Evolutionary conservation across 2,113 vertebrate genomes (phyloP).

Genomic region (Grammomys surdaster): DNA sequence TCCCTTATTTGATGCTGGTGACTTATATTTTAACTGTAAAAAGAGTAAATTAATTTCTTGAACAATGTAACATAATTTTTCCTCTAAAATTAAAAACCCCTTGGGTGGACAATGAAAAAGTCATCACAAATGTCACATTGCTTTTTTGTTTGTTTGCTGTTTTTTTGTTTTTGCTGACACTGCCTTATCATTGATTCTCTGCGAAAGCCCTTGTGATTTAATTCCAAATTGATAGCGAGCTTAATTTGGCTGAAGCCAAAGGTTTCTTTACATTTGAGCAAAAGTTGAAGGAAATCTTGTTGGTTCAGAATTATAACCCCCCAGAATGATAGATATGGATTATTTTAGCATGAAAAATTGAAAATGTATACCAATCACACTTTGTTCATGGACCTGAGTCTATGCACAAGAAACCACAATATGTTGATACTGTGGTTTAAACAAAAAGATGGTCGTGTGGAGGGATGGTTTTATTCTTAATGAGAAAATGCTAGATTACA

Average conservation of each 20-base stretch:
- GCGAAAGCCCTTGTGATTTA: neutral
- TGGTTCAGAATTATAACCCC: neutral
- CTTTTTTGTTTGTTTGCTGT: neutral
- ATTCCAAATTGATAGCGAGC: neutral
- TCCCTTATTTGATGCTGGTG: neutral
- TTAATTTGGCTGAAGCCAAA: neutral
- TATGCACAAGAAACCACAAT: neutral
- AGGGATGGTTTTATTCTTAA: neutral
- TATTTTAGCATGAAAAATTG: neutral
- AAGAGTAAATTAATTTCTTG: neutral
- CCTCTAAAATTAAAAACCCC: neutral
- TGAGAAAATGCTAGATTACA: slow-evolving; percentile 46
- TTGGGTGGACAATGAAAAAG: neutral
- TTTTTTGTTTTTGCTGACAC: neutral
- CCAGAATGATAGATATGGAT: neutral
- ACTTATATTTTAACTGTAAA: neutral
- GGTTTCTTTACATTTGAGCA: neutral
- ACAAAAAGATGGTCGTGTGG: neutral
- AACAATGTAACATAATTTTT: neutral
- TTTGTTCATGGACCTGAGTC: neutral
- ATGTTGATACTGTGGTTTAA: neutral
- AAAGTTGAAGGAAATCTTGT: neutral
- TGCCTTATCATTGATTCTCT: neutral
- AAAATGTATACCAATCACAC: neutral
- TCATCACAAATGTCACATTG: neutral